A percentile compares a stretch with the other conserved stretches of the same genome.
These are phyloP conservation scores for Limnephilus marmoratus DNA, from an alignment of 2,888 invertebrate species.

Conservation along the genomic window DNA sequence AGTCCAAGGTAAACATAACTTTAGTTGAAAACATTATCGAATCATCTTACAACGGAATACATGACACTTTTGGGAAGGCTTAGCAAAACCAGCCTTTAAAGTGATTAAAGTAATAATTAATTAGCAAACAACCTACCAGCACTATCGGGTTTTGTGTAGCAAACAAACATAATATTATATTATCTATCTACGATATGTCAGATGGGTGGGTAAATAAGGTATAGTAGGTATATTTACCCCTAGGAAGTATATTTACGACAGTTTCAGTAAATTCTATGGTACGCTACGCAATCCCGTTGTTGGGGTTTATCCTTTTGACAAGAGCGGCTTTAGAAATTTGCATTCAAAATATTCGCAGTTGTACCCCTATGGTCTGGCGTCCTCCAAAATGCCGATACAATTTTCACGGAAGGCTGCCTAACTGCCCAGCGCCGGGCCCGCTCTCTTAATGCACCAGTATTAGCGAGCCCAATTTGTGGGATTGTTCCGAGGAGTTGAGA, in stretches of 20 bases:
- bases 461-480: constrained; percentile 30
- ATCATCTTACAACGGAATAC: background rate
- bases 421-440: too few relatives aligned
- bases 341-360: constrained; percentile 39
- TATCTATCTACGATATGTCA: background rate
- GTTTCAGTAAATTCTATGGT: background rate
- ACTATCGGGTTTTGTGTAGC: background rate
- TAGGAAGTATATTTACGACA: background rate
- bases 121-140: background rate
- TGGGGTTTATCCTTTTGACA: constrained; percentile 40
- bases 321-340: constrained; percentile 42
- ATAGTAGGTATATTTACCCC: background rate
- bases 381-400: constrained; percentile 29
- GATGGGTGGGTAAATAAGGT: background rate
- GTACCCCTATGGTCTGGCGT: background rate
- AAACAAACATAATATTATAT: background rate
- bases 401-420: constrained; percentile 39
- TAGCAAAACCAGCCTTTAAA: background rate
- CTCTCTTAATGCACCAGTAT: constrained; percentile 25
- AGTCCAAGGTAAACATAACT: background rate
- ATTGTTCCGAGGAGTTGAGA: constrained; percentile 6
- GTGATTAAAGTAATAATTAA: background rate
- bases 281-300: background rate
- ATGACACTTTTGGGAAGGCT: background rate
- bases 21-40: background rate